Evolutionary conservation across 2,797 vertebrate species (phyloP), one percentile per base, ranked within the genome.

Genomic region (Pelobates cultripes): DNA sequence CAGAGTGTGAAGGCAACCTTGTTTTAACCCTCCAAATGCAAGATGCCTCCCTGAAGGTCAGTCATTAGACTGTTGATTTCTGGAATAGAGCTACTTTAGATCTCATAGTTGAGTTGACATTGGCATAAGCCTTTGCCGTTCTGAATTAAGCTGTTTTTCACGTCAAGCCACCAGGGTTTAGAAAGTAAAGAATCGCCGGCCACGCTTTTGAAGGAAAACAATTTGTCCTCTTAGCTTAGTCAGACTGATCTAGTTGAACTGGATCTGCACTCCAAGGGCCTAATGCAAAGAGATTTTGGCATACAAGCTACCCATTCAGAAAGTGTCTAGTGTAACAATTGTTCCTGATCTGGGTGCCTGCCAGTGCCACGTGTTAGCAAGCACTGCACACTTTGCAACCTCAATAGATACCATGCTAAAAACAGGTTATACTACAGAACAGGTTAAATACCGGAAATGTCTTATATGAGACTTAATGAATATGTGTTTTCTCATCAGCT

Each of bases 301-400:
- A 41, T 73, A 13, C 17, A 67, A 84, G 55, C 73, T 73, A 55
- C 71, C 67, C 68, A 84, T 84, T 84, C 73, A 84, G 17, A 71
- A 57, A 42, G 71, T 13, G 41, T 55, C 77, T 75, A 66, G 64
- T 75, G 57, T 68, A 61, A 57, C 75, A 67, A 80, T 84, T 84
- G 82, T 84, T 66, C 66, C 42, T 17, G 82, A 17, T 76, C 82
- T 84, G 82, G 82, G 73, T 8, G 53, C 45, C 3, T 75, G 82
- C 82, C 82, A 83, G 77, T 75, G 82, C 82, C 73, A 79, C 73
- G 82, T 84, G 82, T 80, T 77, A 44, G 61, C 51, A 73, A 74
- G 57, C 61, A 40, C 44, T 66, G 47, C 42, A 40, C 45, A 44
- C 60, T 72, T 57, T 14, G 45, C 63, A 43, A 66, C 44, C 63